phyloP scores from a whole-genome alignment of 2,797 vertebrate genomes.

The Enoplosus armatus region DNA sequence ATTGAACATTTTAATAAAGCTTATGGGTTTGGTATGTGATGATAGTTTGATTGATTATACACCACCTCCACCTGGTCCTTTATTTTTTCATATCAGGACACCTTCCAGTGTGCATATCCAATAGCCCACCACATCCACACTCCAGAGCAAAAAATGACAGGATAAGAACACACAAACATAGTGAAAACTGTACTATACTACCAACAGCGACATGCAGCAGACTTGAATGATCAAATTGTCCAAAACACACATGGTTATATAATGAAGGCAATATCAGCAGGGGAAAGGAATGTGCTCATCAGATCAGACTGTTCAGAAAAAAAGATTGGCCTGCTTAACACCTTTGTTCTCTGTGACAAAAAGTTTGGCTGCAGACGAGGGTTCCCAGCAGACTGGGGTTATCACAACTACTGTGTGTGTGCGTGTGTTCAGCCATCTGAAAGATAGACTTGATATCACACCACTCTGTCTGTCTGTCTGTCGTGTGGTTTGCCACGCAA shows the following conservation, averaged over 20 bases:
- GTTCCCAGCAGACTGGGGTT: constrained; percentile 60
- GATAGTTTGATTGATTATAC: not conserved
- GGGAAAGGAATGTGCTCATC: constrained; percentile 67
- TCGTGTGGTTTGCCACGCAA: constrained; percentile 31
- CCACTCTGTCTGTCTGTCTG: constrained; percentile 55
- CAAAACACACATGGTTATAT: constrained; percentile 32
- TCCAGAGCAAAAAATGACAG: no score
- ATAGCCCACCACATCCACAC: not conserved
- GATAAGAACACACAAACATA: not conserved
- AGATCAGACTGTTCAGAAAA: constrained; percentile 39
- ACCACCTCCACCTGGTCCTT: not conserved
- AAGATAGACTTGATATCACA: constrained; percentile 69
- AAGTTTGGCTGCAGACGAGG: constrained; percentile 52
- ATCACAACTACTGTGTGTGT: constrained; percentile 33
- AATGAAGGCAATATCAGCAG: constrained; percentile 30
- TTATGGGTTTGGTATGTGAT: not conserved
- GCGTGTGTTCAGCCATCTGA: constrained; percentile 61
- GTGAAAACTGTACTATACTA: not conserved
- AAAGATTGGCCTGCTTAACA: constrained; percentile 46
- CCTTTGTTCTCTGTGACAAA: constrained; percentile 69
- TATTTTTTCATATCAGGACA: not conserved
- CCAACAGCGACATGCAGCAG: not conserved
- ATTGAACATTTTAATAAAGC: no score
- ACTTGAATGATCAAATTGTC: not conserved
- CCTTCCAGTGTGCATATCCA: not conserved